Percentiles rank a stretch among this genome's conserved stretches.
Conservation (phyloP, 1,140 invertebrate species). For the Stratiolaelaps scimitus region DNA sequence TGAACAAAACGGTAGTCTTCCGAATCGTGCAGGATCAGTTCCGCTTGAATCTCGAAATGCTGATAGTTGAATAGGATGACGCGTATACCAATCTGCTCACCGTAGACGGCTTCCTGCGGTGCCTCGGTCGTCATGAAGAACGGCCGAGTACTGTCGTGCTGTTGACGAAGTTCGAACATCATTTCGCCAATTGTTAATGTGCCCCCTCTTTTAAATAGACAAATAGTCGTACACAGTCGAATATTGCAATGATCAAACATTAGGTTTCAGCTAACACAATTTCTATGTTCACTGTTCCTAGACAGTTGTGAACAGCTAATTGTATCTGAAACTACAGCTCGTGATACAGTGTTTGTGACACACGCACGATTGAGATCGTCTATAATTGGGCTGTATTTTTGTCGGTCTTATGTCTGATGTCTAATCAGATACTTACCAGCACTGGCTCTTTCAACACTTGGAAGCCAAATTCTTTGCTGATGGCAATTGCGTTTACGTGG, state of each 20-base stretch:
- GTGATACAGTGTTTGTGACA: too few relatives aligned
- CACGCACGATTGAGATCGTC: too few relatives aligned
- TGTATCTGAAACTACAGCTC: too few relatives aligned
- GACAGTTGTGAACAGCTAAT: too few relatives aligned
- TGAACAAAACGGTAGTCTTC: conserved; percentile 48
- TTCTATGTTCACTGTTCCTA: not conserved
- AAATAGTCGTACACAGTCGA: not conserved
- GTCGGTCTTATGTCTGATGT: too few relatives aligned
- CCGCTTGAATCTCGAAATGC: conserved; percentile 39
- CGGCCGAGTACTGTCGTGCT: conserved; percentile 45
- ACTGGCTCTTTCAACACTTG: conserved; percentile 40
- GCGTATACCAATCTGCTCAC: conserved; percentile 50
- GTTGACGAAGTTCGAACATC: conserved; percentile 11
- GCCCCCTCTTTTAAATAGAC: not conserved
- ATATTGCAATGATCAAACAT: conserved; percentile 1
- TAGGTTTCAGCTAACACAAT: not conserved
- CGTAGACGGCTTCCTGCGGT: conserved; percentile 44
- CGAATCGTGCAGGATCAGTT: conserved; percentile 44
- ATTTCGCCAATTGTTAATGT: not conserved
- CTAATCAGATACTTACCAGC: conserved; percentile 38
- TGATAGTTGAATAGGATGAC: conserved; percentile 49
- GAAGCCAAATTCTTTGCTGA: conserved; percentile 43
- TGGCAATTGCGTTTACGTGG: conserved; percentile 44
- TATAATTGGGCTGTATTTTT: too few relatives aligned
- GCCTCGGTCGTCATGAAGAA: conserved; percentile 49